Evolutionary conservation across 1,140 invertebrate genomes (phyloP), one percentile per base, ranked within the genome.

Genomic region (Panagrolaimus sp.): DNA sequence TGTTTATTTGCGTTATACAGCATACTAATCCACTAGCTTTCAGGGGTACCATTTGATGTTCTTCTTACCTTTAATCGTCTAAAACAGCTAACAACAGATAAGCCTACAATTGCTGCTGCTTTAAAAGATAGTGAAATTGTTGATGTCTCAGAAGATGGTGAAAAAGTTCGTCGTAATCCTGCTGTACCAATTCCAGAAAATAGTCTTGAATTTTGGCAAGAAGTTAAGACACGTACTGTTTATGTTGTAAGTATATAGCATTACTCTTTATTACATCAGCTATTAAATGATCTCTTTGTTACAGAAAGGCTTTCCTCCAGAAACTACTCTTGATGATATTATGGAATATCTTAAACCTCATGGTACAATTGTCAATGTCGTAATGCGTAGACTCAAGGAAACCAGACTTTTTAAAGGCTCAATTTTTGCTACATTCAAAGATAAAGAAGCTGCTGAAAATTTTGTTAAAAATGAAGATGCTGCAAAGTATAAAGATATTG

Each of bases 31-130:
- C 0, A 5, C 13, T 31, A 11, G 23, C 25, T 73, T 78, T 71
- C 67, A 86, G 86, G 86, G 93, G 87, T 97, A 27, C 88, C 91
- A 1, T 81, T 96, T 45, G 88, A 89, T 0, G 88, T 90, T 0
- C 88, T 97, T 84, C 85, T 91, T 38, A 93, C 89, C 70, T 97
- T 96, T 79, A 93, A 95, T 78, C 87, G 92, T 27, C 85, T 97
- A 45, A 89, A 91, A 1, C 84, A 87, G 27, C 76, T 96, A 0
- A 88, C 88, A 2, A 88, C 85, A 53, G 89, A 95, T 78, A 65
- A 83, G 0, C 85, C 88, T 45, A 85, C 88, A 0, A 92, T 97
- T 72, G 84, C 88, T 5, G 86, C 87, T 68, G 90, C 92, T 0
- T 71, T 96, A 5, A 91, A 92, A 3, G 86, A 88, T n/a, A 87